Conservation (phyloP, 2,797 vertebrate species). For the Fringilla coelebs region DNA sequence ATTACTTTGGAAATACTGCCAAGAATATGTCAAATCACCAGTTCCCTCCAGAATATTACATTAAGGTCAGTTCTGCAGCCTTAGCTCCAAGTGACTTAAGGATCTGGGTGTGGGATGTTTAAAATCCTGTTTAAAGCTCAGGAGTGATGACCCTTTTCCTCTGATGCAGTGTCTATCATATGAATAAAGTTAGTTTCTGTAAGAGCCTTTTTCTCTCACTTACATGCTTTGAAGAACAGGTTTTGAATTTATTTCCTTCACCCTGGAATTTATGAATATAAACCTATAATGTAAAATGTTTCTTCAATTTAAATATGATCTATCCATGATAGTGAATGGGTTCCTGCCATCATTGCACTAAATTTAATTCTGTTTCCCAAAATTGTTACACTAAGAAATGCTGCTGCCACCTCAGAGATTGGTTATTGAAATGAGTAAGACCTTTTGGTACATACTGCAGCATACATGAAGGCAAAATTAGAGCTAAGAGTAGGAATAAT, state of each 20-base stretch:
- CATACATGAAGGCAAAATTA: not conserved
- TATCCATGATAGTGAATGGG: not conserved
- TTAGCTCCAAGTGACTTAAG: not conserved
- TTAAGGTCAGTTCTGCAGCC: not conserved
- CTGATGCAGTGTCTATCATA: not conserved
- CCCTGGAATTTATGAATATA: not conserved
- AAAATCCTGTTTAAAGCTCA: slow-evolving; percentile 28
- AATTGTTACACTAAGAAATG: not conserved
- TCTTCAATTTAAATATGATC: not conserved
- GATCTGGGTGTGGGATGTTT: slow-evolving; percentile 1
- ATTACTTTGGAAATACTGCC: not conserved
- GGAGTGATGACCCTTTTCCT: slow-evolving; percentile 13
- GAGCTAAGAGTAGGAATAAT: not conserved
- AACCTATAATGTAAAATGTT: not conserved
- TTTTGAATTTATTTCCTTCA: slow-evolving; percentile 8
- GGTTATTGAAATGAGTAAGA: not conserved
- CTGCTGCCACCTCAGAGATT: not conserved
- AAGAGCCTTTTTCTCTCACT: not conserved
- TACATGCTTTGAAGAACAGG: not conserved
- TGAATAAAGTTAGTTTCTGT: not conserved
- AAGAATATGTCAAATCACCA: not conserved
- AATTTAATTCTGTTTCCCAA: not conserved
- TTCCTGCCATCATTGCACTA: not conserved
- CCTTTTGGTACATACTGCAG: not conserved
- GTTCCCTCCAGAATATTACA: slow-evolving; percentile 13